Evolutionary conservation across 1,140 invertebrate species (phyloP).

Genomic region (Camponotus pennsylvanicus): DNA sequence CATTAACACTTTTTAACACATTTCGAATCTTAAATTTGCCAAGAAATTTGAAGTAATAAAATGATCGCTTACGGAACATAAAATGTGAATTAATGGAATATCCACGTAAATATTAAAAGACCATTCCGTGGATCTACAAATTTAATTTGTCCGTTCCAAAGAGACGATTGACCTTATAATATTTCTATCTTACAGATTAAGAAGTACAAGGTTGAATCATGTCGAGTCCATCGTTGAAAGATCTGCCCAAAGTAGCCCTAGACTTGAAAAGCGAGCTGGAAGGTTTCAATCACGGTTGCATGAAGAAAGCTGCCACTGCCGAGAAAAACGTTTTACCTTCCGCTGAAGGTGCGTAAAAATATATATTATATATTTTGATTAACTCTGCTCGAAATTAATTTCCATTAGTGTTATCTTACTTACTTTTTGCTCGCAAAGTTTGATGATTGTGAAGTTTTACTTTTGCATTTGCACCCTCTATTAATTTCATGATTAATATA

Average conservation of each 20-base stretch:
- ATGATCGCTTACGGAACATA: background rate
- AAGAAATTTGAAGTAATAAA: conserved; percentile 5
- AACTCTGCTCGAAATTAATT: background rate
- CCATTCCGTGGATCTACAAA: background rate
- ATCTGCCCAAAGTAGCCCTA: conserved; percentile 95
- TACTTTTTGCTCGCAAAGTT: conserved; percentile 6
- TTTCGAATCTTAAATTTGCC: background rate
- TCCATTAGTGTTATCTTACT: background rate
- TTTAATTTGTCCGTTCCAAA: background rate
- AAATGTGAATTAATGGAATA: conserved; percentile 7
- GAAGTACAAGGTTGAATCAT: conserved; percentile 81
- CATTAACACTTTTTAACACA: background rate
- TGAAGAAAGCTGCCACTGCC: conserved; percentile 94
- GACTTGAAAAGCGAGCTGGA: conserved; percentile 96
- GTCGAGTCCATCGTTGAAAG: conserved; percentile 93
- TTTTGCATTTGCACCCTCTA: background rate
- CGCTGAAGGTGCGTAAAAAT: conserved; percentile 90
- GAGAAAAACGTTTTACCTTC: conserved; percentile 96
- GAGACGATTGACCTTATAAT: background rate
- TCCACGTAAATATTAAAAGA: background rate
- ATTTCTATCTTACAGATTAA: conserved; percentile 67
- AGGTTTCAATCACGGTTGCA: conserved; percentile 92
- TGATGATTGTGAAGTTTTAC: background rate
- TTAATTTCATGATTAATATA: conserved; percentile 24
- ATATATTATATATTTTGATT: background rate